Evolutionary conservation across 2,113 vertebrate genomes (phyloP), one percentile per base, ranked within the genome.

Genomic region (Actenoides hombroni): DNA sequence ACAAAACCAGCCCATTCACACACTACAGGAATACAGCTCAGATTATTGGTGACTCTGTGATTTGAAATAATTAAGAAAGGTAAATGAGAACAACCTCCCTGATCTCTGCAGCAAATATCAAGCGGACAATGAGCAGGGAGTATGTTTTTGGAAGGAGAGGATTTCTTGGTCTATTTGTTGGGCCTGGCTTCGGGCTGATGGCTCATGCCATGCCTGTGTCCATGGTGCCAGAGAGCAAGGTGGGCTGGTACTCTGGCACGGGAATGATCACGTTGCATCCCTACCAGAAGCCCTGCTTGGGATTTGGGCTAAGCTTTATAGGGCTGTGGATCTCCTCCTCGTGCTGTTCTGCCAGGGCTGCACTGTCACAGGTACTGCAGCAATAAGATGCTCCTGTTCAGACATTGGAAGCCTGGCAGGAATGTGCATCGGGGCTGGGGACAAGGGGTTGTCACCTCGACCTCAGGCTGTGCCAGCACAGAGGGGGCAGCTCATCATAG

Each of bases 21-120:
- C 49, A 69, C 93, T 92, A 84, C 93, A 89, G 91, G 79, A 97
- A 95, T 86, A 81, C 54, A 88, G 80, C 80, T 75, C 33, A 84
- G 61, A 39, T 86, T 77, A 88, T 21, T 82, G 83, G 73, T 3
- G 1, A 92, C 71, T 84, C 59, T 49, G 74, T 37, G 39, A 91
- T 93, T 86, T 21, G 42, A 6, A 16, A 74, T 86, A 91, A 97
- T 81, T 93, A 83, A 68, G 86, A 94, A 95, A 95, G 60, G 91
- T 91, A 85, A 86, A 84, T 24, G 78, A 86, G 44, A 75, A 31
- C 75, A 46, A 31, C 6, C 16, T 5, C 24, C 20, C 7, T 15
- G 21, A 56, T 31, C 53, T 67, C 79, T 61, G 73, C 3, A 1
- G 35, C 63, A 91, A 92, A 92, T n/a, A 63, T 33, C 54, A 70